Evolutionary conservation across 1,140 invertebrate genomes (phyloP).

Genomic region (Ladona fulva): DNA sequence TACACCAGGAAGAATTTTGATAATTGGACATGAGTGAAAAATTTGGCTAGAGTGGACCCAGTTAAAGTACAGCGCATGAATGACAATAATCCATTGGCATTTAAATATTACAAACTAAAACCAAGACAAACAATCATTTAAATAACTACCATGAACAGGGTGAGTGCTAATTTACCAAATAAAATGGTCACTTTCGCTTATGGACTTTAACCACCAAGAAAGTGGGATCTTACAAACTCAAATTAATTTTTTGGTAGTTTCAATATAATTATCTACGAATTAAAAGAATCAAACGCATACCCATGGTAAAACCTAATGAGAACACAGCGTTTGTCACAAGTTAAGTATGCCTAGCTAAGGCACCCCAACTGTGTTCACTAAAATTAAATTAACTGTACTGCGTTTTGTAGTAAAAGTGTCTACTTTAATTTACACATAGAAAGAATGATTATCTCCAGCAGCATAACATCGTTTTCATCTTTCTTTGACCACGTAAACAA

Average conservation of each 20-base stretch:
- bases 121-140: not conserved
- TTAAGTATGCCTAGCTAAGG: not conserved
- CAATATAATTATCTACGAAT: not conserved
- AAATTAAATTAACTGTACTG: constrained; percentile 7
- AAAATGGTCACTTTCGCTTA: not conserved
- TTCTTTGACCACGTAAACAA: not conserved
- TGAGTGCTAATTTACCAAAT: not conserved
- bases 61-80: not conserved
- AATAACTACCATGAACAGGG: constrained; percentile 9
- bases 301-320: not conserved
- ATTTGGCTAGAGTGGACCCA: not conserved
- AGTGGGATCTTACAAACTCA: not conserved
- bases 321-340: not conserved
- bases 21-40: not conserved
- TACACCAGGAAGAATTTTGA: constrained; percentile 9
- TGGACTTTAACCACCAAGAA: not conserved
- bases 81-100: not conserved
- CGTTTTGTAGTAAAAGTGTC: not conserved
- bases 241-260: not conserved
- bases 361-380: not conserved
- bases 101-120: constrained; percentile 11
- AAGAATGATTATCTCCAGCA: constrained; percentile 7
- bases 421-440: constrained; percentile 7
- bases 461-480: not conserved
- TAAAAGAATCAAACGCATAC: not conserved